Percentiles rank a stretch among this genome's conserved stretches.
phyloP scores from a whole-genome alignment of 2,888 invertebrate genomes.

The Spatulosminthurus flaviceps region DNA sequence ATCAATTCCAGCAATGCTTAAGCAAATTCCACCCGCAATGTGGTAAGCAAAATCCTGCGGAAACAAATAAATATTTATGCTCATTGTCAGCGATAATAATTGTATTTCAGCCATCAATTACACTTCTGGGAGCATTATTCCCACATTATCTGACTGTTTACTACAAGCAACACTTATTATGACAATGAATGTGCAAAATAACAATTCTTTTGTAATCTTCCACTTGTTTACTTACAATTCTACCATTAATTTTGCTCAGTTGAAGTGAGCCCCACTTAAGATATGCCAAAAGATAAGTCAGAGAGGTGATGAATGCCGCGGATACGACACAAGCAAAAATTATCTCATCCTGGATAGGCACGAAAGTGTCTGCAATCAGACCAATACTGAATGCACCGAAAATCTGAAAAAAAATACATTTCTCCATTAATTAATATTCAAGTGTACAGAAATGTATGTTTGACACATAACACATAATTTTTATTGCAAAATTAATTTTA shows the following conservation, averaged over 20 bases:
- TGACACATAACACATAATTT: no score
- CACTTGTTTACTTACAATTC: conserved; percentile 24
- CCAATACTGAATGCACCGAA: conserved; percentile 38
- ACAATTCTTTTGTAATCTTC: background rate
- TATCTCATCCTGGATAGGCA: conserved; percentile 31
- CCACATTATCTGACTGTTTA: no score
- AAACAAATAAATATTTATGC: background rate
- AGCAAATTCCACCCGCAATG: conserved; percentile 19
- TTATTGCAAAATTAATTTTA: no score
- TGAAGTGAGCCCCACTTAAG: background rate
- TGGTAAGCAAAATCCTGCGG: conserved; percentile 37
- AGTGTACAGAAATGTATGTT: no score
- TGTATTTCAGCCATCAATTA: no score
- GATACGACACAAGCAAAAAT: conserved; percentile 11
- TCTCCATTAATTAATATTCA: no score
- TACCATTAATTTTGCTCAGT: conserved; percentile 4
- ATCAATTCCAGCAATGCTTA: conserved; percentile 26
- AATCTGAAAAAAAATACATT: conserved; percentile 11
- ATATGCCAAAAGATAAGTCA: conserved; percentile 21
- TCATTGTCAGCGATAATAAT: no score
- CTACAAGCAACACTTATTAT: background rate
- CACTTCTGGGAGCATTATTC: no score
- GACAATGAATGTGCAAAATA: background rate
- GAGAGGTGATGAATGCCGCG: background rate
- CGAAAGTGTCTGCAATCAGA: conserved; percentile 29